A percentile compares a stretch with the other conserved stretches of the same genome.
Evolutionary conservation across 2,113 vertebrate species (phyloP).

Genomic region (Etheostoma spectabile): DNA sequence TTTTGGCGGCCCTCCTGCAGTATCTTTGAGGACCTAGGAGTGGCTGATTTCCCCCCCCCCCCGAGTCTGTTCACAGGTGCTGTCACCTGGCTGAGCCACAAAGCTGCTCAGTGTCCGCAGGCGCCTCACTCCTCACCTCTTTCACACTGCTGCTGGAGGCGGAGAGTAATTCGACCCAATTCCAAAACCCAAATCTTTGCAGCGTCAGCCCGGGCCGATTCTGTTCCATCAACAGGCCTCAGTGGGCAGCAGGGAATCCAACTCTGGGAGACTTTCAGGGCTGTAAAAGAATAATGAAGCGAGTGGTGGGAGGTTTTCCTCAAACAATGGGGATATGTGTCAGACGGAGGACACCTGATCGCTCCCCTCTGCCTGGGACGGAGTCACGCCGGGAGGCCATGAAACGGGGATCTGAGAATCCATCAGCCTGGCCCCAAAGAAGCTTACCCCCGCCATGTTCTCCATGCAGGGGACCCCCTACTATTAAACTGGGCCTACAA

Average conservation of each 20-base stretch:
- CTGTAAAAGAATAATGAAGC: constrained; percentile 54
- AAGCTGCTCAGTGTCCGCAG: constrained; percentile 48
- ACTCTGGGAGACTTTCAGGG: constrained; percentile 55
- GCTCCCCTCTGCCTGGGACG: constrained; percentile 3
- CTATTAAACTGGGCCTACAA: no score
- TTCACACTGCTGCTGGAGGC: constrained; percentile 28
- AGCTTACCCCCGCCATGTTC: constrained; percentile 12
- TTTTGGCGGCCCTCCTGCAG: no score
- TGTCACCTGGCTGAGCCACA: constrained; percentile 24
- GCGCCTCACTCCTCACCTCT: constrained; percentile 42
- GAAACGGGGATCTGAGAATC: constrained; percentile 39
- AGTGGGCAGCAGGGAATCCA: constrained; percentile 41
- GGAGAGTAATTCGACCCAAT: constrained; percentile 58
- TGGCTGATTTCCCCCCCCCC: no score
- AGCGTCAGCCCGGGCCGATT: constrained; percentile 31
- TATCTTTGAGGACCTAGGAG: no score
- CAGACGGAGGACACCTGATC: constrained; percentile 58
- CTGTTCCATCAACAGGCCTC: constrained; percentile 51
- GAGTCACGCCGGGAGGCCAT: constrained; percentile 11
- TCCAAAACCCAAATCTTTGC: constrained; percentile 48
- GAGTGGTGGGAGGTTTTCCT: constrained; percentile 58
- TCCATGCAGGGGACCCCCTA: no score
- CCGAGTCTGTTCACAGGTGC: neutral
- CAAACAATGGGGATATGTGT: constrained; percentile 51
- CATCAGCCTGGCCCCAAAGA: constrained; percentile 22